These are phyloP conservation scores for Epinotia bilunana DNA, from an alignment of 2,888 invertebrate species.

Conservation along the genomic window DNA sequence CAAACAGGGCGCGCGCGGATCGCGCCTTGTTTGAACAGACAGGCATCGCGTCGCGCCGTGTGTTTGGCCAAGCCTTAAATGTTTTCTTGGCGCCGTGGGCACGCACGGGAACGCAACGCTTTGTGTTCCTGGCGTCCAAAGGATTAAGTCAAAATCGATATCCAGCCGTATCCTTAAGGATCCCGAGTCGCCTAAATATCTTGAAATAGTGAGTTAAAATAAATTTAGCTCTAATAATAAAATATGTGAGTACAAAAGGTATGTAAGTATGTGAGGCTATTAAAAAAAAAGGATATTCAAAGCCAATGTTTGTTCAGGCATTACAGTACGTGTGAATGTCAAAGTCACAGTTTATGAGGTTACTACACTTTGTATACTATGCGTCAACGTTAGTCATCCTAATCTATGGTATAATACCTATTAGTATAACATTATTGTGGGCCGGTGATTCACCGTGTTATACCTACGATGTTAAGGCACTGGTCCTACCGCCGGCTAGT, in stretches of 20 bases:
- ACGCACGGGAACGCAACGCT: too few species aligned
- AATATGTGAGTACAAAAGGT: background rate
- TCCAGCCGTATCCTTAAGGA: background rate
- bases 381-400: conserved; percentile 17
- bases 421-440: conserved; percentile 9
- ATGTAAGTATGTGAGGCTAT: background rate
- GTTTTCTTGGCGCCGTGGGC: too few species aligned
- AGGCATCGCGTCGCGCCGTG: too few species aligned
- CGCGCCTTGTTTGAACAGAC: too few species aligned
- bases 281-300: conserved; percentile 6
- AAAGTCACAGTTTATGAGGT: conserved; percentile 23
- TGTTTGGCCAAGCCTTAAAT: too few species aligned
- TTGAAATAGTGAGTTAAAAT: background rate
- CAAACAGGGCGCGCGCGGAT: too few species aligned
- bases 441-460: conserved; percentile 7
- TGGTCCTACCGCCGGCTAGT: too few species aligned
- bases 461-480: background rate
- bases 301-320: background rate
- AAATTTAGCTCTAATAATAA: background rate
- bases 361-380: conserved; percentile 20
- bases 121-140: too few species aligned
- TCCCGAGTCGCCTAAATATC: background rate
- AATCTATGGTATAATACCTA: conserved; percentile 21
- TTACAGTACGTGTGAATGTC: conserved; percentile 5
- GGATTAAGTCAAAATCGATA: too few species aligned